Conservation (phyloP, 2,113 vertebrate species). For the Hippolais icterina region DNA sequence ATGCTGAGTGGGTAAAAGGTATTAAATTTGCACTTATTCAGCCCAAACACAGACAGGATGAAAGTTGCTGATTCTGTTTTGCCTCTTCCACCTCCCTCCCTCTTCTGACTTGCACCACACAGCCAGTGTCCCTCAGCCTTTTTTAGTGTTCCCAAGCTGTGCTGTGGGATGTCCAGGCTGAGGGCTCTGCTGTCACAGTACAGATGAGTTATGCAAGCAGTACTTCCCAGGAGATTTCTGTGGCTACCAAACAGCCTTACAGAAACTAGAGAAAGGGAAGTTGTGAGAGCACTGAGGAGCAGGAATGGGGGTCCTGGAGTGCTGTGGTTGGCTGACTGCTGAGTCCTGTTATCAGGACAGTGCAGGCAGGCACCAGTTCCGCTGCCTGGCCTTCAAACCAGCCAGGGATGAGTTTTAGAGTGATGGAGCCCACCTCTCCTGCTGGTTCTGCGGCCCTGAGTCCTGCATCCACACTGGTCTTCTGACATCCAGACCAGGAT, state of each 20-base stretch:
- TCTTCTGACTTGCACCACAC: not conserved
- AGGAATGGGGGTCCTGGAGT: not conserved
- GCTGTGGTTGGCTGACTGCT: not conserved
- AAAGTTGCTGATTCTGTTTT: not conserved
- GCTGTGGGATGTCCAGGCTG: not conserved
- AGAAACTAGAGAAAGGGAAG: not conserved
- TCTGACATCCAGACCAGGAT: not conserved
- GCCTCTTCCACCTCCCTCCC: not conserved
- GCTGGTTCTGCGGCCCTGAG: not conserved
- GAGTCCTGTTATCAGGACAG: not conserved
- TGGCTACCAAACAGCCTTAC: not conserved
- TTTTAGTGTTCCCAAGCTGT: not conserved
- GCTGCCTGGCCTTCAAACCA: rapidly evolving
- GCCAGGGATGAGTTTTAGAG: too few species aligned
- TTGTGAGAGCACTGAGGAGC: not conserved
- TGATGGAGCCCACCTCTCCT: not conserved
- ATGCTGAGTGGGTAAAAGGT: not conserved
- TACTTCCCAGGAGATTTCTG: not conserved
- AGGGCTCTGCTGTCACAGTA: not conserved
- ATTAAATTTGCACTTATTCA: not conserved
- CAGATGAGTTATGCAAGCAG: not conserved
- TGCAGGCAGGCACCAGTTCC: rapidly evolving
- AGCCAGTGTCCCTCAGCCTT: not conserved
- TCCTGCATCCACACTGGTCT: not conserved
- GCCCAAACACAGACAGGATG: not conserved